Base-by-base conservation (phyloP, 2,888 invertebrate species). In the Tortrix viridana region DNA sequence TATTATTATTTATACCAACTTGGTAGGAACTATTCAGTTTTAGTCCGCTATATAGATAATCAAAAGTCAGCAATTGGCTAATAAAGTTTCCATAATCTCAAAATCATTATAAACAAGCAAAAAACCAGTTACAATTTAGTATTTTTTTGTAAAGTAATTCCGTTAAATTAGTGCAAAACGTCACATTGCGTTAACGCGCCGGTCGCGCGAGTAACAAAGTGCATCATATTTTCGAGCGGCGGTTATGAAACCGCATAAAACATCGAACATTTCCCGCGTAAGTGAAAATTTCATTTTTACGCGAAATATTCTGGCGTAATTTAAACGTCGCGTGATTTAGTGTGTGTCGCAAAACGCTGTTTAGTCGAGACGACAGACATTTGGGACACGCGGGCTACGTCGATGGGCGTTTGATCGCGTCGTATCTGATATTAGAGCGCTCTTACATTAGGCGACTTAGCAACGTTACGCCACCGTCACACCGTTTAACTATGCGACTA, bases 301-400 rank as follows among this genome's bases (percentile, higher is more conserved):
- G 77, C 72, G 80, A 86, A 86, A 81, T 53, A 50, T 70, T 75
- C 76, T 73, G 72, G 71, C 79, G 79, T 86, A 82, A 86, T 88
- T 88, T 86, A 81, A 87, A 85, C 82, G 80, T 82, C 77, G 75
- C 76, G 74, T 86, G 86, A 89, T 88, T 88, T 89, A 89, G 88
- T 46, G 62, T 65, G 52, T 85, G 81, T 81, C 84, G 81, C 80
- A 72, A 74, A 74, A 73, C 78, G 81, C 76, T 79, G 81, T 86
- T 84, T 84, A 84, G 79, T 75, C 69, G 77, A 77, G 75, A 81
- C 77, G 82, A 75, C 78, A 74, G 74, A 79, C 79, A 81, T 80
- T 77, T 74, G 71, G 77, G 78, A 81, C 79, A 74, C 68, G 69
- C 70, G 70, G 72, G 74, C 73, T 71, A 74, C 70, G 69, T 74